phyloP scores from a whole-genome alignment of 2,888 invertebrate species.

The Dynastes hyllus region DNA sequence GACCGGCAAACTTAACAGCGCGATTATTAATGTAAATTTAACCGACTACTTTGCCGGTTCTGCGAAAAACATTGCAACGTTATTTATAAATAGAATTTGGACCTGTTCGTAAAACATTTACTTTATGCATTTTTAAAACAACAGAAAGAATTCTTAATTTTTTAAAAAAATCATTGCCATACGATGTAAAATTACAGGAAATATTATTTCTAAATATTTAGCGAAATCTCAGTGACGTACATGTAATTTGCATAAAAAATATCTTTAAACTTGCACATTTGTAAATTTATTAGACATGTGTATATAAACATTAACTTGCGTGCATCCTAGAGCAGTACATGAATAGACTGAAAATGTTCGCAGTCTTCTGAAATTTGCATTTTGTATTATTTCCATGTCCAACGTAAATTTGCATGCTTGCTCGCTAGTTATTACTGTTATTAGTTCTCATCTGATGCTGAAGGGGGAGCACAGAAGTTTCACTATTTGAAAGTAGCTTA shows the following conservation, averaged over 20 bases:
- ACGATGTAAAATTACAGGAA: background rate
- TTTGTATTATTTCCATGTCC: no score
- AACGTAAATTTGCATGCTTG: no score
- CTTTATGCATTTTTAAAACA: constrained; percentile 4
- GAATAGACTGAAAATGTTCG: no score
- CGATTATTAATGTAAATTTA: constrained; percentile 12
- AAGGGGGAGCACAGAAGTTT: no score
- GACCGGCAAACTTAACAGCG: constrained; percentile 2
- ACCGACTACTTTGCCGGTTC: background rate
- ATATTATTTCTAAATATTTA: background rate
- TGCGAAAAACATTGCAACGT: constrained; percentile 23
- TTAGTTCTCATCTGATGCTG: no score
- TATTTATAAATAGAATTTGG: constrained; percentile 39
- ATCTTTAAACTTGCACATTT: background rate
- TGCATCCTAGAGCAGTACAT: background rate
- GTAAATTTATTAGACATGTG: background rate
- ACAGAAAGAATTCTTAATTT: background rate
- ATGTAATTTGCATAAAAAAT: background rate
- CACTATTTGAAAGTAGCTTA: no score
- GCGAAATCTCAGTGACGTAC: no score
- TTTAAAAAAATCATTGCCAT: background rate
- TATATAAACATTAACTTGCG: background rate
- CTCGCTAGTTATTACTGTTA: no score
- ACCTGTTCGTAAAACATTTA: constrained; percentile 16
- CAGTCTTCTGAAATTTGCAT: no score